Percentiles rank a stretch among this genome's conserved stretches.
phyloP scores from a whole-genome alignment of 2,888 invertebrate species.

The Chloroclystis v-ata region DNA sequence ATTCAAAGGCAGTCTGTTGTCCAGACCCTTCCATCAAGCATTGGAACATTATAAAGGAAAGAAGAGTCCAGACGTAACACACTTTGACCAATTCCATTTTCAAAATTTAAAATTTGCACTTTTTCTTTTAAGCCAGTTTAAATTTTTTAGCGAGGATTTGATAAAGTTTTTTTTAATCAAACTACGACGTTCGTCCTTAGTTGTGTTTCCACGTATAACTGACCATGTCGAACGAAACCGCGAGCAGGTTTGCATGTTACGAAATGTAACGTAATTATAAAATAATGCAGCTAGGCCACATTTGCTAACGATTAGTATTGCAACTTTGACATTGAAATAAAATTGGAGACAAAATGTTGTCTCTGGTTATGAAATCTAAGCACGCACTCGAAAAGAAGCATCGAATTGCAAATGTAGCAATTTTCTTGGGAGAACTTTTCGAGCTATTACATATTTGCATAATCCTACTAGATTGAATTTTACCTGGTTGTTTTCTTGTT shows the following conservation, averaged over 20 bases:
- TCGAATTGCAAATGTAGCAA: constrained; percentile 1
- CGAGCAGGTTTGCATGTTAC: constrained; percentile 39
- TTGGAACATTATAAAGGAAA: constrained; percentile 56
- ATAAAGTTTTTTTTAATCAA: no score
- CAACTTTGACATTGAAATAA: constrained; percentile 18
- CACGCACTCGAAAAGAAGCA: constrained; percentile 7
- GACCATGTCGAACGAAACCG: constrained; percentile 46
- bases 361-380: constrained; percentile 1
- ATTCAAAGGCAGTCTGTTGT: constrained; percentile 57
- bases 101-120: neutral
- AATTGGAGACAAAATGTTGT: constrained; percentile 9
- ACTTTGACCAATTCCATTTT: constrained; percentile 59
- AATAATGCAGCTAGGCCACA: constrained; percentile 19
- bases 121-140: no score
- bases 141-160: no score
- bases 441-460: constrained; percentile 1
- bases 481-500: neutral
- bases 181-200: constrained; percentile 46
- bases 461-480: constrained; percentile 4
- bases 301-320: constrained; percentile 19
- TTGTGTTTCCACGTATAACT: constrained; percentile 56
- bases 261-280: constrained; percentile 61
- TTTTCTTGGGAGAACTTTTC: constrained; percentile 1
- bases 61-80: constrained; percentile 53
- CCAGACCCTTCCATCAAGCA: constrained; percentile 53